Conservation (phyloP, 2,888 invertebrate species). For the Lydus trimaculatus region DNA sequence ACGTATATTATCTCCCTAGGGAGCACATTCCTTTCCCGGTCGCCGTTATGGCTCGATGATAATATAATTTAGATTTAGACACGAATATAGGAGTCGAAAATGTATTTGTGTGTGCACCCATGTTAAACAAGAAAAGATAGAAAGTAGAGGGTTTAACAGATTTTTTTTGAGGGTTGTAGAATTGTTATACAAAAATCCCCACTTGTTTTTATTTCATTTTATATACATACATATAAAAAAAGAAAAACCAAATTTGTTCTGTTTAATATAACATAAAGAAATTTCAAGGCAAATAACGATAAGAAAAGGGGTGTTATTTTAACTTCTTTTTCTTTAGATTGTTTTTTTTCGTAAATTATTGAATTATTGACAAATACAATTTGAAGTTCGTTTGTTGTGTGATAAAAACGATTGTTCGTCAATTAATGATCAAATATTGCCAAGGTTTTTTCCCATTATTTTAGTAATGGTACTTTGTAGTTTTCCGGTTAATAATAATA, state of each 20-base stretch:
- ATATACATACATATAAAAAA: background rate
- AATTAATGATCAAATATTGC: background rate
- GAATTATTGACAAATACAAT: background rate
- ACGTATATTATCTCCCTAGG: constrained; percentile 32
- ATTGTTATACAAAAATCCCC: background rate
- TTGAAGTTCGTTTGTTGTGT: background rate
- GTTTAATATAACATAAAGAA: no score
- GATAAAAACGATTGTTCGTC: background rate
- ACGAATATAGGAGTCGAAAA: constrained; percentile 19
- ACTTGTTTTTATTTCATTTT: background rate
- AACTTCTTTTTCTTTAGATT: background rate
- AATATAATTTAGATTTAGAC: constrained; percentile 35
- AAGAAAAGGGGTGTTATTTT: no score
- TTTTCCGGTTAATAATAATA: background rate
- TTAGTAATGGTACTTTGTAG: background rate
- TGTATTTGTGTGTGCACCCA: constrained; percentile 1
- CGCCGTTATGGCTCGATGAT: constrained; percentile 33
- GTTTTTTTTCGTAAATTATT: background rate
- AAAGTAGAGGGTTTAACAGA: background rate
- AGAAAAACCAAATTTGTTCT: no score
- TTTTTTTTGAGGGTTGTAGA: background rate
- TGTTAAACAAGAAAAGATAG: background rate
- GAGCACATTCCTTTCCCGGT: constrained; percentile 29
- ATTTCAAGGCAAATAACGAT: no score
- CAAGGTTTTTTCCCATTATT: background rate